Evolutionary conservation across 2,113 vertebrate species (phyloP), one percentile per base, ranked within the genome.

Genomic region (Haemorhous mexicanus): DNA sequence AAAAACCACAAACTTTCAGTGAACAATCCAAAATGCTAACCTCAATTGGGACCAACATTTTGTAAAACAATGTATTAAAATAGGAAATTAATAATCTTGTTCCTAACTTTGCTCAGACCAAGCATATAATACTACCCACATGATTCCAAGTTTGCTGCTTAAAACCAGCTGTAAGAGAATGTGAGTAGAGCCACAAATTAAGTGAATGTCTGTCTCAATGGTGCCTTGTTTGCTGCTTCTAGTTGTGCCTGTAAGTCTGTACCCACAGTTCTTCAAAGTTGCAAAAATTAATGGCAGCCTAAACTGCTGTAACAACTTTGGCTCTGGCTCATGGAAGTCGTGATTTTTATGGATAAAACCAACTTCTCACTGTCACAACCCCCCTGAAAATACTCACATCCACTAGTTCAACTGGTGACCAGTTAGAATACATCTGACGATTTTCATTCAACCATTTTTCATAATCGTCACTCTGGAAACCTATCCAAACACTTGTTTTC

Each of bases 401-500:
- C 86, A 93, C 80, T 79, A 96, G 91, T 91, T 98, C 98, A 88
- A 97, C 94, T 56, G 99, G 98, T 58, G 98, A 98, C 99, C 99
- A 99, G 97, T 99, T 99, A 80, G 98, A 98, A 95, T 98, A 99
- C 47, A 46, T 84, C 3, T 98, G 90, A 82, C 95, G 89, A 46
- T 97, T 98, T 92, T 98, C 98, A 78, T 98, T 99, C 90, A 97
- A 49, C 98, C 98, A 98, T 85, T 97, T 98, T 89, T 98, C 97
- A 84, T 98, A 98, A 97, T 98, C 97, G 2, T 98, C 97, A 59
- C 97, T 98, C 89, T 97, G 94, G 39, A 98, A 96, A 47, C 98
- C 98, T 56, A 99, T 99, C 99, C 99, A 99, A 83, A 99, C 98
- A 75, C 98, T 98, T 2, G 97, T 97, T 37, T 98, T 98, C 73